Base-by-base conservation (phyloP, 2,888 invertebrate species). In the Orchesella flavescens region DNA sequence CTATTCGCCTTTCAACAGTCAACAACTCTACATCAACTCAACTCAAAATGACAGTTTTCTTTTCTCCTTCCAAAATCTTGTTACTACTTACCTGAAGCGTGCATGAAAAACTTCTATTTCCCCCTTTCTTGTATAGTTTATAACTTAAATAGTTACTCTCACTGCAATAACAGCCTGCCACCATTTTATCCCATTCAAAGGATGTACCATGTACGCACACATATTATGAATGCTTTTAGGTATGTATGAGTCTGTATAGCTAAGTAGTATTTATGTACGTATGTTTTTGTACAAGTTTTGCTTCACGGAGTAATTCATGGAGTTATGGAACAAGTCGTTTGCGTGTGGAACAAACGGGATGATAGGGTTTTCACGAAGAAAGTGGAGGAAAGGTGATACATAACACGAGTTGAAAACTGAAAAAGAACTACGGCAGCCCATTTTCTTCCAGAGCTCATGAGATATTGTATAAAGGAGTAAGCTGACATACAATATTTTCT, bases 21-120 rank as follows among this genome's bases (percentile, higher is more conserved):
- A 81, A 81, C 81, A 81, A 69, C 81, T 81, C 81, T 69, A 82
- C 76, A 82, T 76, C 82, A 82, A 82, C 69, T 72, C 76, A 82
- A 82, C 72, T 82, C 82, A 82, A 75, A 82, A 82, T 82, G 82
- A 82, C 82, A 82, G 75, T 75, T 82, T 75, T 49, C 69, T 61
- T 71, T 63, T 76, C 65, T 69, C 17, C 73, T 57, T 34, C 34
- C 74, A 75, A 81, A 81, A 81, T 75, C 81, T 73, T 61, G 81
- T 81, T 75, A 74, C 73, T 75, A 75, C 63, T 81, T 81, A 81
- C 81, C 81, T 81, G 81, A 81, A 81, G 43, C 72, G 65, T 59
- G 74, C 49, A 75, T 75, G 75, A 75, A 75, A 75, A 74, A 69
- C 68, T 75, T 68, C 46, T 59, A 68, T 68, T 74, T 71, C 55